Evolutionary conservation across 2,888 invertebrate species (phyloP).

Genomic region (Conistra vaccinii): DNA sequence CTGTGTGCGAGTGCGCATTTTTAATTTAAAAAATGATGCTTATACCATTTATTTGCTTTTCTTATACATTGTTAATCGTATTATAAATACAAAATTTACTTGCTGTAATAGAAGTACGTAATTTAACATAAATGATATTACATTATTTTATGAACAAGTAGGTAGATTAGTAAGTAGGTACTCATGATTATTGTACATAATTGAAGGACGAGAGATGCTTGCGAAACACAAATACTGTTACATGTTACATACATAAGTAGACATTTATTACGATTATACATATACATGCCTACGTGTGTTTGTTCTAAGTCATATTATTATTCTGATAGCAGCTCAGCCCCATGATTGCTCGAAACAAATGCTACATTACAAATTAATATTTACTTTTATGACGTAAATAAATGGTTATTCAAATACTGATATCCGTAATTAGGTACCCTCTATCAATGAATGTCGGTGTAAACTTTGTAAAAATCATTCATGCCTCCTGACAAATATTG

Average conservation of each 20-base stretch:
- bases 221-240: neutral
- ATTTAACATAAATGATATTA: slow-evolving; percentile 1
- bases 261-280: neutral
- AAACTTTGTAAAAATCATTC: neutral
- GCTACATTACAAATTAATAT: neutral
- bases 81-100: slow-evolving; percentile 9
- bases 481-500: neutral
- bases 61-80: slow-evolving; percentile 1
- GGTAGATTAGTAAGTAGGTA: neutral
- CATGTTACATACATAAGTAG: too few relatives aligned
- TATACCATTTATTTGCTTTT: slow-evolving; percentile 13
- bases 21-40: neutral
- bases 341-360: slow-evolving; percentile 7
- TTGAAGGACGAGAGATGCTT: neutral
- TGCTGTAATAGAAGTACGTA: slow-evolving; percentile 9
- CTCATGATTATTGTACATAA: slow-evolving; percentile 22
- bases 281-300: neutral
- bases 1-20: neutral
- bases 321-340: neutral
- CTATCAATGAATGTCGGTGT: neutral
- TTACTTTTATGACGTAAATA: neutral
- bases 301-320: neutral
- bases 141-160: neutral
- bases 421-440: neutral
- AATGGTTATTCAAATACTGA: neutral